A percentile compares a stretch with the other conserved stretches of the same genome.
Evolutionary conservation across 2,797 vertebrate genomes (phyloP).

Genomic region (Mus spretus): DNA sequence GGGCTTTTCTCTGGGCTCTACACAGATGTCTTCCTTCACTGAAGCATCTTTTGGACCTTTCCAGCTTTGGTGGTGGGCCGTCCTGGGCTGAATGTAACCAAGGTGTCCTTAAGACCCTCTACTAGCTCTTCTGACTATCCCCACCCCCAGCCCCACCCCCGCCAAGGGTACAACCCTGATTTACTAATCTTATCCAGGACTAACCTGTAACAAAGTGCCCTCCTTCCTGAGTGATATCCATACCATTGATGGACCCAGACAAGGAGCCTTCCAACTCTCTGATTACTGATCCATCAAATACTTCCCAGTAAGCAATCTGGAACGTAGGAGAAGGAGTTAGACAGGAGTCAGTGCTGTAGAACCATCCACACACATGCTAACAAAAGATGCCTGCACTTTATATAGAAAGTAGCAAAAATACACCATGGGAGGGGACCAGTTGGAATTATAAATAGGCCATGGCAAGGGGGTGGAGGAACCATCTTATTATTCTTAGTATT

Average conservation of each 20-base stretch:
- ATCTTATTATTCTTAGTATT: slow-evolving; percentile 79
- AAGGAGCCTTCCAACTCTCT: slow-evolving; percentile 92
- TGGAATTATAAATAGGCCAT: slow-evolving; percentile 80
- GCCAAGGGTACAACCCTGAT: no score
- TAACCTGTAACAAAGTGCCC: slow-evolving; percentile 93
- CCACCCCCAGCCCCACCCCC: no score
- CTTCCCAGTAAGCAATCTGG: slow-evolving; percentile 95
- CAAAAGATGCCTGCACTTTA: slow-evolving; percentile 73
- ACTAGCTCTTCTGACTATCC: not conserved
- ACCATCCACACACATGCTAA: slow-evolving; percentile 27
- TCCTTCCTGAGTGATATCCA: slow-evolving; percentile 93
- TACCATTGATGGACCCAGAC: slow-evolving; percentile 92
- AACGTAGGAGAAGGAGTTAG: slow-evolving; percentile 66
- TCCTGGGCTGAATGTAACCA: not conserved
- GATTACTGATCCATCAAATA: slow-evolving; percentile 91
- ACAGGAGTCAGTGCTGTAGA: not conserved
- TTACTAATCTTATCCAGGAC: slow-evolving; percentile 13
- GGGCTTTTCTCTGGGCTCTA: not conserved
- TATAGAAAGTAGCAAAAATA: slow-evolving; percentile 80
- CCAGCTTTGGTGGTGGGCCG: not conserved
- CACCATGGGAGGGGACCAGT: slow-evolving; percentile 17
- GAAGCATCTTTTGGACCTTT: slow-evolving; percentile 11
- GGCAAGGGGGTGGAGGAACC: slow-evolving; percentile 65
- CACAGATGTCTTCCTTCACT: not conserved
- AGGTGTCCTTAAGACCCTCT: not conserved